Conservation (phyloP, 2,113 vertebrate genomes). For the Elaphurus davidianus region DNA sequence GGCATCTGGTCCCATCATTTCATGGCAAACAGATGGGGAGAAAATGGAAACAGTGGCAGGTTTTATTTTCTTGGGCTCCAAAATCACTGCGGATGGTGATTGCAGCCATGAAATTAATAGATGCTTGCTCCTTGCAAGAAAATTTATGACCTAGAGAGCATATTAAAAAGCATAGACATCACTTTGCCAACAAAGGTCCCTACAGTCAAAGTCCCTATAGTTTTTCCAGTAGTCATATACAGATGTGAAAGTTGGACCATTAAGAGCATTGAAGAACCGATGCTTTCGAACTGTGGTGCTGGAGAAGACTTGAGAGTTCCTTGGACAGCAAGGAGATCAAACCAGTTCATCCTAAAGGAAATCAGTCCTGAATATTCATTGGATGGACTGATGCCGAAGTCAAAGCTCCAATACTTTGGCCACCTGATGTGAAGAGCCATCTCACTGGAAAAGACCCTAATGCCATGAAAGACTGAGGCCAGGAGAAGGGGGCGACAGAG, state of each 20-base stretch:
- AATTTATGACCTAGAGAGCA: neutral
- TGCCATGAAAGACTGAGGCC: neutral
- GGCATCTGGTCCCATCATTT: neutral
- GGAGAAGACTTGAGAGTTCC: neutral
- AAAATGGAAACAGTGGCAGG: neutral
- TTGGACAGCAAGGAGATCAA: neutral
- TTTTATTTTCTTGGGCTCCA: neutral
- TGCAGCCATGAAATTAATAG: neutral
- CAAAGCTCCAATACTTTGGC: neutral
- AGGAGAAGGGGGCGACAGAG: neutral
- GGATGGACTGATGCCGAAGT: neutral
- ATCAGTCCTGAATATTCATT: neutral
- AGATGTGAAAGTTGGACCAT: neutral
- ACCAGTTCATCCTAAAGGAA: neutral
- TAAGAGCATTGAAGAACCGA: neutral
- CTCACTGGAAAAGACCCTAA: neutral
- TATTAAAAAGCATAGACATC: neutral
- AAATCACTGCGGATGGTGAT: neutral
- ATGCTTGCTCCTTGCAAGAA: neutral
- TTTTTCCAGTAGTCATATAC: neutral
- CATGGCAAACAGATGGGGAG: neutral
- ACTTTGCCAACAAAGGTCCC: neutral
- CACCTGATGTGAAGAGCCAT: neutral
- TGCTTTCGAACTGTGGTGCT: neutral
- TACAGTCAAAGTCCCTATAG: neutral